A percentile compares a stretch with the other conserved stretches of the same genome.
These are phyloP conservation scores for Speoplatyrhinus poulsoni DNA, from an alignment of 2,113 vertebrate species.

Conservation along the genomic window DNA sequence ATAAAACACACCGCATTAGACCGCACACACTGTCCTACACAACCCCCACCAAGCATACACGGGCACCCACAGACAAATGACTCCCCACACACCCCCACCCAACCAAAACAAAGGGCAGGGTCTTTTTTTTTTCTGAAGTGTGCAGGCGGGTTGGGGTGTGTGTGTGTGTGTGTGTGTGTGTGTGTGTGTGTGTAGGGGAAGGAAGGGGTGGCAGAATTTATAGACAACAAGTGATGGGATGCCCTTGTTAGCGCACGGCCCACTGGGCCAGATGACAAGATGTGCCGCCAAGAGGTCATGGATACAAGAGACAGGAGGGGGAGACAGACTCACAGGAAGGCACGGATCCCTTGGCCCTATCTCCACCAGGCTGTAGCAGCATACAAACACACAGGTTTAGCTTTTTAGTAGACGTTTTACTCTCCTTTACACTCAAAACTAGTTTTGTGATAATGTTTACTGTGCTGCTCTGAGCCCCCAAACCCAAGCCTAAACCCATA, in stretches of 20 bases:
- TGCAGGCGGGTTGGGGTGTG: conserved; percentile 16
- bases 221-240: conserved; percentile 79
- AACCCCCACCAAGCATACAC: background rate
- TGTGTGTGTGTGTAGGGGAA: conserved; percentile 16
- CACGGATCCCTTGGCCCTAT: conserved; percentile 34
- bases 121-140: conserved; percentile 46
- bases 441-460: background rate
- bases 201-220: conserved; percentile 69
- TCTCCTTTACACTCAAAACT: conserved; percentile 53
- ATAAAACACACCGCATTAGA: background rate
- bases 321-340: background rate
- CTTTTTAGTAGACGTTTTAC: conserved; percentile 41
- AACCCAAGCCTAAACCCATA: conserved; percentile 30
- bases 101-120: conserved; percentile 1
- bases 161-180: conserved; percentile 3
- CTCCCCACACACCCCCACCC: background rate
- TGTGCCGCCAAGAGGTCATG: conserved; percentile 67
- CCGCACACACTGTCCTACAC: background rate
- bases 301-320: background rate
- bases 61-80: conserved; percentile 6
- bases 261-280: conserved; percentile 76
- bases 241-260: conserved; percentile 72
- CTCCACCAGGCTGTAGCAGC: conserved; percentile 28
- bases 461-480: conserved; percentile 35
- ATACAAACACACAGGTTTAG: too few relatives aligned